Evolutionary conservation across 2,113 vertebrate genomes (phyloP).

Genomic region (Donacobius atricapilla): DNA sequence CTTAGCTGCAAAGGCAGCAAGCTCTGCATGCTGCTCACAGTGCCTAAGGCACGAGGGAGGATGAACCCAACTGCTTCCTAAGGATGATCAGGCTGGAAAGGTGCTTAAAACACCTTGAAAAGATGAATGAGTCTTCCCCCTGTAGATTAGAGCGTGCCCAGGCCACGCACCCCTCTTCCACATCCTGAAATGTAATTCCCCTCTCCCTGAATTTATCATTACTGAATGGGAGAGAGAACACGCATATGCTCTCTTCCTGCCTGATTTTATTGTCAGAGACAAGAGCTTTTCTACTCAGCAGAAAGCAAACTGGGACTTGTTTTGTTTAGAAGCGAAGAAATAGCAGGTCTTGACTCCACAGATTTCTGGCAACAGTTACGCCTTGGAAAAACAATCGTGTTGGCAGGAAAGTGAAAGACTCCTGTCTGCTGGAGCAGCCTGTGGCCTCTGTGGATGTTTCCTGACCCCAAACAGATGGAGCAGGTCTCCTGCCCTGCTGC

Average conservation of each 20-base stretch:
- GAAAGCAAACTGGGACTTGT: background rate
- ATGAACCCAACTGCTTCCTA: background rate
- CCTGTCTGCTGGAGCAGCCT: background rate
- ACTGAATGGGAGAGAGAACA: background rate
- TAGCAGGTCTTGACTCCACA: background rate
- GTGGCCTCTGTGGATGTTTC: background rate
- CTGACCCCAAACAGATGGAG: constrained; percentile 32
- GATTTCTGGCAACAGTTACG: constrained; percentile 8
- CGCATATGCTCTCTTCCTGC: background rate
- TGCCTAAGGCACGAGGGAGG: constrained; percentile 4
- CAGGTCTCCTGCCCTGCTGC: rapidly evolving
- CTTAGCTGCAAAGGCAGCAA: background rate
- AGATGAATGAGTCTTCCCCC: background rate
- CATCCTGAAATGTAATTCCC: background rate
- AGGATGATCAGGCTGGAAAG: background rate
- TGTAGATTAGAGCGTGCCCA: background rate
- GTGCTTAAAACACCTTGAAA: background rate
- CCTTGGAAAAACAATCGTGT: constrained; percentile 47
- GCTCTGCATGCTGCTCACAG: background rate
- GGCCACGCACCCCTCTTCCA: background rate
- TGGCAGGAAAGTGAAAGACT: constrained; percentile 21
- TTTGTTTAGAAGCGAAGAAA: background rate
- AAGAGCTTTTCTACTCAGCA: background rate
- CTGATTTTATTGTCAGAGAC: background rate
- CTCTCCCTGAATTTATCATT: background rate